These are phyloP conservation scores for Parapsyche elsis DNA, from an alignment of 1,140 invertebrate genomes.

Conservation along the genomic window DNA sequence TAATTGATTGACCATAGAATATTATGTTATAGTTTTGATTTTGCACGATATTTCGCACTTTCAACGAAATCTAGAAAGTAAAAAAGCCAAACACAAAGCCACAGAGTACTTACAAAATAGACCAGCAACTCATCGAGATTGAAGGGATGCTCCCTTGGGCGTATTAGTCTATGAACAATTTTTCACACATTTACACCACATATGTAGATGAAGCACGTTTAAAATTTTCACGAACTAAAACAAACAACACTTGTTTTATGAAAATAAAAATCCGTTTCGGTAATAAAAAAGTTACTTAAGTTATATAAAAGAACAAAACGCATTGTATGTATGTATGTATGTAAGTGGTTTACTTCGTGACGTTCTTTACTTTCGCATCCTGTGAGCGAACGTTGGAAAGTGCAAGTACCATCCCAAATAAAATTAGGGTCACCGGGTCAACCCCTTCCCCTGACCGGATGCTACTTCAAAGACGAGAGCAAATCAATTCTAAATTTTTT, in stretches of 20 bases:
- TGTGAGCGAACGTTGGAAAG: neutral
- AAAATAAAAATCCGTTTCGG: neutral
- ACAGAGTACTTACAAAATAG: constrained; percentile 30
- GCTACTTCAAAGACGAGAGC: too few species aligned
- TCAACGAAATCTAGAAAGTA: neutral
- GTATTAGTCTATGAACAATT: neutral
- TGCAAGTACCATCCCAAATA: constrained; percentile 23
- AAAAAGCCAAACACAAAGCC: neutral
- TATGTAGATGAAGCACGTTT: neutral
- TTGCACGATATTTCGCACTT: neutral
- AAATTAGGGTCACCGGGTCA: constrained; percentile 30
- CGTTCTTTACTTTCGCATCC: neutral
- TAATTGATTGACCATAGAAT: too few species aligned
- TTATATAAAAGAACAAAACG: neutral
- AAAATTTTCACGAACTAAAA: too few species aligned
- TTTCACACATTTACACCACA: neutral
- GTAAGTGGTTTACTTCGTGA: neutral
- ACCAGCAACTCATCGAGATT: constrained; percentile 42
- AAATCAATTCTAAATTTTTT: too few species aligned
- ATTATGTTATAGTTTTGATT: too few species aligned
- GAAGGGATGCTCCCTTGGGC: constrained; percentile 12
- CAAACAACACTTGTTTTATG: too few species aligned
- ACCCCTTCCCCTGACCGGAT: neutral
- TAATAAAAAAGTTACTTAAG: neutral
- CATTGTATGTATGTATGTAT: too few species aligned